phyloP scores from a whole-genome alignment of 2,888 invertebrate genomes.

The Eupithecia insigniata region DNA sequence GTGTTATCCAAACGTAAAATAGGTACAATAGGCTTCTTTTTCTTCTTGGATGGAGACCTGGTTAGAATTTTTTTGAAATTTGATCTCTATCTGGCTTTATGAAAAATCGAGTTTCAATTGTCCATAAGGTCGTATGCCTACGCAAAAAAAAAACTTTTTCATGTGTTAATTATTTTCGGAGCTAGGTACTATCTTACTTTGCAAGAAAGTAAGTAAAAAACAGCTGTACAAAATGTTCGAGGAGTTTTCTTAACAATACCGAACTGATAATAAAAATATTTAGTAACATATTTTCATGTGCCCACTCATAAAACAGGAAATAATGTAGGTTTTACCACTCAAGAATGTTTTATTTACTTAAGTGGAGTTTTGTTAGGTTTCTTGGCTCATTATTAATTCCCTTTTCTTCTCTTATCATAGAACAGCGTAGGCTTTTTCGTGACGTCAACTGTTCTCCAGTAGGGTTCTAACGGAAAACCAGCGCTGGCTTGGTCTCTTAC shows the following conservation, averaged over 20 bases:
- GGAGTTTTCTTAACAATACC: constrained; percentile 16
- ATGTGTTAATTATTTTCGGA: neutral
- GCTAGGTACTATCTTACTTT: neutral
- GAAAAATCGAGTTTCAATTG: neutral
- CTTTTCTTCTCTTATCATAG: neutral
- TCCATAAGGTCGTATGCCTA: neutral
- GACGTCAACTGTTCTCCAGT: too few species aligned
- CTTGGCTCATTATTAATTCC: neutral
- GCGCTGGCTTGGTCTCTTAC: too few species aligned
- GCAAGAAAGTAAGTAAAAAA: constrained; percentile 24
- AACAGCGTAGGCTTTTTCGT: too few species aligned
- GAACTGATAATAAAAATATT: constrained; percentile 26
- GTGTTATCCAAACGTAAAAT: too few species aligned
- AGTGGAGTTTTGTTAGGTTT: neutral
- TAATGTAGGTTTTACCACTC: neutral
- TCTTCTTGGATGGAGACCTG: neutral
- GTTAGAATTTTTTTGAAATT: neutral
- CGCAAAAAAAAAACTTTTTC: neutral
- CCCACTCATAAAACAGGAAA: constrained; percentile 17
- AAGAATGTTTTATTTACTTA: neutral
- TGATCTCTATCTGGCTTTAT: neutral
- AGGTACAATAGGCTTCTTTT: neutral
- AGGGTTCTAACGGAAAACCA: too few species aligned
- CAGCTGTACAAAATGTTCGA: constrained; percentile 26
- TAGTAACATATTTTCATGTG: constrained; percentile 31